Evolutionary conservation across 2,888 invertebrate species (phyloP).

Genomic region (Zhuqinia jingwanae): DNA sequence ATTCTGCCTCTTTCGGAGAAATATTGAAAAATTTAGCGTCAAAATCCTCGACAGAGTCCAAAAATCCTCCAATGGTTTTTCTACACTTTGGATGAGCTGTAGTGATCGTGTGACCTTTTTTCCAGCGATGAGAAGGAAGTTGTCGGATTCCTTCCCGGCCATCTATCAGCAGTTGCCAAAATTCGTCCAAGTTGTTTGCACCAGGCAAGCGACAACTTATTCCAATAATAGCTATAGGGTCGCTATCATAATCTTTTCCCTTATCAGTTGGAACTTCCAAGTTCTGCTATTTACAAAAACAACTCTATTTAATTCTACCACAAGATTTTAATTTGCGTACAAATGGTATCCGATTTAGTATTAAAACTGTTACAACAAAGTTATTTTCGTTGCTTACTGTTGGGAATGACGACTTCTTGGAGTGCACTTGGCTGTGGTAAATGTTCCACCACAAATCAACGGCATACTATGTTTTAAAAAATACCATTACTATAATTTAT

Average conservation of each 20-base stretch:
- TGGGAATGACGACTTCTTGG: background rate
- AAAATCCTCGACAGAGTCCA: constrained; percentile 34
- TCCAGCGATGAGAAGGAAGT: constrained; percentile 31
- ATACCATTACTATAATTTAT: background rate
- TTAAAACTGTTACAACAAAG: too few relatives aligned
- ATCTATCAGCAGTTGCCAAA: constrained; percentile 52
- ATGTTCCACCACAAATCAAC: constrained; percentile 40
- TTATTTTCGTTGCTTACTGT: background rate
- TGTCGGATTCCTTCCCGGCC: constrained; percentile 30
- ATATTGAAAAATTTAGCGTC: constrained; percentile 63
- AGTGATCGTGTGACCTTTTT: constrained; percentile 28
- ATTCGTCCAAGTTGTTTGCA: constrained; percentile 49
- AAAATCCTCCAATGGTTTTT: constrained; percentile 46
- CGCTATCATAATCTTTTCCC: background rate
- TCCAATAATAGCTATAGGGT: constrained; percentile 63
- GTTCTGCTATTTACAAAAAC: too few relatives aligned
- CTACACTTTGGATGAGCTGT: background rate
- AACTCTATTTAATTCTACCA: too few relatives aligned
- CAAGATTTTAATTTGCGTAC: too few relatives aligned
- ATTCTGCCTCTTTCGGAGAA: constrained; percentile 27
- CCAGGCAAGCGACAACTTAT: constrained; percentile 56
- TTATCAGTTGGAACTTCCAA: too few relatives aligned
- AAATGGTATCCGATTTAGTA: too few relatives aligned
- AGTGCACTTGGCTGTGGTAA: background rate
- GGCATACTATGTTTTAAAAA: constrained; percentile 1